Evolutionary conservation across 2,888 invertebrate genomes (phyloP).

Genomic region (Tuta absoluta): DNA sequence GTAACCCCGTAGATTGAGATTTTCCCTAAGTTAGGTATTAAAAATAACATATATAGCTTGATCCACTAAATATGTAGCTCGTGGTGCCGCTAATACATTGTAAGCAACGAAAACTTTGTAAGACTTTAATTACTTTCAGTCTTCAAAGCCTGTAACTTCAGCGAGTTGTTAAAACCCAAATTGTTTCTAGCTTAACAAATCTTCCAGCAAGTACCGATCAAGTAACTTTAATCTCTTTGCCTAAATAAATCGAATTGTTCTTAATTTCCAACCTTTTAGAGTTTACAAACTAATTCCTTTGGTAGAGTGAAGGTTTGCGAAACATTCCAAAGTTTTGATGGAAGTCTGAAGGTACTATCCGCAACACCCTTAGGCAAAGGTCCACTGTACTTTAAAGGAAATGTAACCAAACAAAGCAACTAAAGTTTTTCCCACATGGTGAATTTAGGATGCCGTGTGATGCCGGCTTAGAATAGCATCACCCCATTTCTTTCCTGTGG

Average conservation of each 20-base stretch:
- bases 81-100: not conserved
- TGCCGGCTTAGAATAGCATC: too few species aligned
- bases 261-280: not conserved
- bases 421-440: too few species aligned
- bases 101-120: slow-evolving; percentile 20
- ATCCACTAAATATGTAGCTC: too few species aligned
- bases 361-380: too few species aligned
- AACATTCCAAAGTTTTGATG: not conserved
- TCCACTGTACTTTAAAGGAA: too few species aligned
- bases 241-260: slow-evolving; percentile 5
- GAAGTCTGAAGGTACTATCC: not conserved
- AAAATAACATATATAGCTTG: too few species aligned
- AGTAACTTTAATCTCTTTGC: slow-evolving; percentile 4
- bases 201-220: not conserved
- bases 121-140: slow-evolving; percentile 9
- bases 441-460: too few species aligned
- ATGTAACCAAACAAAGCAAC: too few species aligned
- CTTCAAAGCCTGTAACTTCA: not conserved
- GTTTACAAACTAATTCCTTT: not conserved
- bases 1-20: too few species aligned
- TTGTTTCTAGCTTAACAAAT: slow-evolving; percentile 4
- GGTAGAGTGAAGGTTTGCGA: not conserved
- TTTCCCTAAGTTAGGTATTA: too few species aligned
- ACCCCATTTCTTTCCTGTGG: too few species aligned
- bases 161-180: slow-evolving; percentile 1